A percentile compares a stretch with the other conserved stretches of the same genome.
These are phyloP conservation scores for Parasteatoda lunata DNA, from an alignment of 2,888 invertebrate species.

Conservation along the genomic window DNA sequence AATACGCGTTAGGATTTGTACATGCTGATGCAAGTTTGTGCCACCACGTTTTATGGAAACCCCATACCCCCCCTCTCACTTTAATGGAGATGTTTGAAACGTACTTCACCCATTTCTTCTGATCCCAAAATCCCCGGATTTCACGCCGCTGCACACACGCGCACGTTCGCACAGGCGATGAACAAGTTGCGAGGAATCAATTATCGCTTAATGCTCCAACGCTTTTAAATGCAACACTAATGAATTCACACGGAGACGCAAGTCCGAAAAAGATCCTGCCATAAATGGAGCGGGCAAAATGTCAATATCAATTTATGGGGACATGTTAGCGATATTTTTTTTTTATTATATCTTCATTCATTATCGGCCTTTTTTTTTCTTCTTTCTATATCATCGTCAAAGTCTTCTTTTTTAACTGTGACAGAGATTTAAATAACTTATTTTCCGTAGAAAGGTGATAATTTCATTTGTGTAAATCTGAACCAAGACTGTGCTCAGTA, in stretches of 20 bases:
- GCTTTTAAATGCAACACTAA: slow-evolving; percentile 48
- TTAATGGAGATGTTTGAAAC: not conserved
- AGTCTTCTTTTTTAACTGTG: not conserved
- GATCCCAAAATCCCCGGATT: slow-evolving; percentile 40
- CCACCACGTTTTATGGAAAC: too few relatives aligned
- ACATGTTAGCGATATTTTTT: slow-evolving; percentile 1
- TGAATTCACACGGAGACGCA: slow-evolving; percentile 53
- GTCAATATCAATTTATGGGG: slow-evolving; percentile 54
- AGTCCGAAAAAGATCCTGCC: not conserved
- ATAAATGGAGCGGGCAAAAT: slow-evolving; percentile 46
- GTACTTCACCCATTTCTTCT: not conserved
- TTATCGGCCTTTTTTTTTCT: not conserved
- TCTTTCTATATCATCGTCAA: not conserved
- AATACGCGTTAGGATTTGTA: too few relatives aligned
- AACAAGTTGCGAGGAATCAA: slow-evolving; percentile 48
- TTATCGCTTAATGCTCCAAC: slow-evolving; percentile 59
- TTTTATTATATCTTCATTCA: not conserved
- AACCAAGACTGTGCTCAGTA: not conserved
- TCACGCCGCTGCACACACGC: slow-evolving; percentile 36
- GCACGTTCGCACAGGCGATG: slow-evolving; percentile 21
- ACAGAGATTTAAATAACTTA: slow-evolving; percentile 1
- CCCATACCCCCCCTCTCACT: too few relatives aligned
- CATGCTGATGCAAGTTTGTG: too few relatives aligned
- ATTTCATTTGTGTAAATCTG: not conserved
- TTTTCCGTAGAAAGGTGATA: not conserved